Conservation (phyloP, 2,888 invertebrate species). For the Drosophila monieri region DNA sequence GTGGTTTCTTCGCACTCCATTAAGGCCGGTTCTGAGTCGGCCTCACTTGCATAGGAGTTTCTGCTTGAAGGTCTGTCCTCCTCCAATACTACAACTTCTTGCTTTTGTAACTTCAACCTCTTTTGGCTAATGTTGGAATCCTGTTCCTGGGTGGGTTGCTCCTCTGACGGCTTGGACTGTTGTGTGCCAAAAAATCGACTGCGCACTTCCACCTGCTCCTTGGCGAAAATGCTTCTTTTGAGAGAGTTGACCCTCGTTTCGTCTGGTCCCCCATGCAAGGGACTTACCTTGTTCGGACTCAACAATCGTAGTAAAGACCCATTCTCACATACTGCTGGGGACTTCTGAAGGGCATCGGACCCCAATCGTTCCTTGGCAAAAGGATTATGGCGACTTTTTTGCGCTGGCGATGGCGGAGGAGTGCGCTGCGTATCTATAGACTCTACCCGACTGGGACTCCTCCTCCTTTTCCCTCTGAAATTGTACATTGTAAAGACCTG, state of each 20-base stretch:
- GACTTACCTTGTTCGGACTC: slow-evolving; percentile 68
- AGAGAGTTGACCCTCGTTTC: slow-evolving; percentile 28
- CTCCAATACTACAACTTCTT: neutral
- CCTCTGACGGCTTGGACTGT: slow-evolving; percentile 37
- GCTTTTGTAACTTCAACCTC: slow-evolving; percentile 5
- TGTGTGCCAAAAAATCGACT: slow-evolving; percentile 86
- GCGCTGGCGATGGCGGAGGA: slow-evolving; percentile 61
- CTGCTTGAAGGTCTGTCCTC: neutral
- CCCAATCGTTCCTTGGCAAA: slow-evolving; percentile 72
- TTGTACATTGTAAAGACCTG: slow-evolving; percentile 78
- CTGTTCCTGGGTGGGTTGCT: slow-evolving; percentile 26
- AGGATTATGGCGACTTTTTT: slow-evolving; percentile 79
- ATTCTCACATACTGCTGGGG: slow-evolving; percentile 65
- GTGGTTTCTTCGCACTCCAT: neutral
- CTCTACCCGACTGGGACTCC: slow-evolving; percentile 46
- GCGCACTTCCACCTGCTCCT: slow-evolving; percentile 84
- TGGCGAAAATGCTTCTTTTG: slow-evolving; percentile 62
- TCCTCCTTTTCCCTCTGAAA: slow-evolving; percentile 53
- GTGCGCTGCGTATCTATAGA: slow-evolving; percentile 39
- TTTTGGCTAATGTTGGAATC: slow-evolving; percentile 12
- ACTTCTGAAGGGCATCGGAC: slow-evolving; percentile 30
- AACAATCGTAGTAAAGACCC: slow-evolving; percentile 72
- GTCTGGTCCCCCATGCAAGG: slow-evolving; percentile 19
- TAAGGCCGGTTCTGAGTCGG: neutral
- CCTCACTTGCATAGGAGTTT: slow-evolving; percentile 1